Base-by-base conservation (phyloP, 1,140 invertebrate genomes). In the Colletes gigas region DNA sequence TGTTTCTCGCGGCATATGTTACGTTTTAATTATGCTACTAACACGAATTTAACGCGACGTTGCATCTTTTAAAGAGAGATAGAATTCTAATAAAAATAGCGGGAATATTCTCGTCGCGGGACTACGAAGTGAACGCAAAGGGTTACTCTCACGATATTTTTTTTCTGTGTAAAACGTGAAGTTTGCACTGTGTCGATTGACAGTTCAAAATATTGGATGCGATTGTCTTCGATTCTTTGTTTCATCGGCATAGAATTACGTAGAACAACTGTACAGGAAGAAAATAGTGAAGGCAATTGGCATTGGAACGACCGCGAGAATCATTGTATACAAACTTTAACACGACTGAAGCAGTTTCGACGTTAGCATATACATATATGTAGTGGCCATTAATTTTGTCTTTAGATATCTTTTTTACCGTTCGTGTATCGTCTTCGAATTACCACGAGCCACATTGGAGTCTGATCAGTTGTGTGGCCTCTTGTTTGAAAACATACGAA, bases 101-200 rank as follows among this genome's bases (percentile, higher is more conserved):
- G 17, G 3, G 7, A 55, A 55, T 15, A 55, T 17, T 41, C 39
- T 8, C 3, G 39, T 47, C 50, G 15, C 59, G 0, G 1, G 14
- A 17, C 17, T 12, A 59, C 17, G 21, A 9, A 21, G 19, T 15
- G 71, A 50, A 73, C 30, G 47, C 72, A 65, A 76, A 67, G 62
- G 62, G 73, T 76, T 65, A 19, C 12, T 30, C n/a, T 17, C 8
- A 1, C 41, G 63, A 4, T 19, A 17, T 9, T 12, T 30, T 2
- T 2, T 52, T 14, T 74, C 30, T 21, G 15, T 14, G 30, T 71
- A 10, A 30, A 47, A 60, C 14, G 41, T 2, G 0, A 60, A 60
- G 15, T 47, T 47, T 60, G 14, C 15, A 60, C 44, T 15, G 9
- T 4, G 15, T 39, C 5, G 7, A 8, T 12, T 0, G 5, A 65